phyloP scores from a whole-genome alignment of 2,888 invertebrate species.

The Athalia cordata region DNA sequence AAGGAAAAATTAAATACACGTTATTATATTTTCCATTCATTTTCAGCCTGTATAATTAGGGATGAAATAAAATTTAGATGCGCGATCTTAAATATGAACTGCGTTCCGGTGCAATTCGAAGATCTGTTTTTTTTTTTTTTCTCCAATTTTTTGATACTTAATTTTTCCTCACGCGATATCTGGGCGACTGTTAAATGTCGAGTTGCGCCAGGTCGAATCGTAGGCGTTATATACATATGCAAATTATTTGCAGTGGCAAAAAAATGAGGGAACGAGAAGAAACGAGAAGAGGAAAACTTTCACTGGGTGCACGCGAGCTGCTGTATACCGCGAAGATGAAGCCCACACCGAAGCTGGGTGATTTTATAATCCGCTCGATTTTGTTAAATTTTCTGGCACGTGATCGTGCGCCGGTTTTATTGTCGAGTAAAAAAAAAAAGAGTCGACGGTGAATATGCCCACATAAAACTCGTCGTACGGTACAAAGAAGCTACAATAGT shows the following conservation, averaged over 20 bases:
- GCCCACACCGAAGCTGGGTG: conserved; percentile 14
- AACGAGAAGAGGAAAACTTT: neutral
- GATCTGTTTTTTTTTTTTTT: no score
- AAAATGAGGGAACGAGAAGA: conserved; percentile 20
- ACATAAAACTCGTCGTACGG: conserved; percentile 11
- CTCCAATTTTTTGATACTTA: neutral
- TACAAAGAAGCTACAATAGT: neutral
- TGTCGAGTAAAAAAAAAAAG: no score
- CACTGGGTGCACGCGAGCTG: conserved; percentile 14
- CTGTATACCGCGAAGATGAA: neutral
- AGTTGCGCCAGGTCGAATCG: conserved; percentile 1
- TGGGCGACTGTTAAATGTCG: no score
- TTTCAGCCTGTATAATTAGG: no score
- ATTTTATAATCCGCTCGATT: no score
- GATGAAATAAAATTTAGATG: no score
- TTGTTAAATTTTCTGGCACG: no score
- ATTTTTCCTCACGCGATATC: neutral
- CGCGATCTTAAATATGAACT: no score
- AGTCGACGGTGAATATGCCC: conserved; percentile 1
- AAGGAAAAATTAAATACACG: no score
- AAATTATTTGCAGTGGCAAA: conserved; percentile 7
- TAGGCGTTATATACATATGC: conserved; percentile 12
- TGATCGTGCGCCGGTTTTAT: no score
- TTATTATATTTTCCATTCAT: no score
- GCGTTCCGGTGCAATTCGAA: no score